A percentile compares a stretch with the other conserved stretches of the same genome.
Evolutionary conservation across 2,797 vertebrate species (phyloP).

Genomic region (Lepus oiostolus): DNA sequence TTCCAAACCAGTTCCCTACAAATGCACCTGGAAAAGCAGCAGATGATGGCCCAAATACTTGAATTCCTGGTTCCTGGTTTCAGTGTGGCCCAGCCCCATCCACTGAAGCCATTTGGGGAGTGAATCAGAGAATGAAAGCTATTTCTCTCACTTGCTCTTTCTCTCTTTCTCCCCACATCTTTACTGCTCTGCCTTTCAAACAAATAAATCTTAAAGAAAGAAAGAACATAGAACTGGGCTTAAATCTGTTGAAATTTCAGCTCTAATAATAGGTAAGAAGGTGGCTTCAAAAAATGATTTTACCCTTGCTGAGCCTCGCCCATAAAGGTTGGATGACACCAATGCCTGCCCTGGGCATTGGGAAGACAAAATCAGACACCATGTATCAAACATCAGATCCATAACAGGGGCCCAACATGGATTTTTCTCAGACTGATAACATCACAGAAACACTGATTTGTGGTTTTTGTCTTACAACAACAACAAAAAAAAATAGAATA

Average conservation of each 20-base stretch:
- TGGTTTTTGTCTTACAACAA: slow-evolving; percentile 14
- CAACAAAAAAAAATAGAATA: not conserved
- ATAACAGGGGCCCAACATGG: not conserved
- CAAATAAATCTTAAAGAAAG: too few species aligned
- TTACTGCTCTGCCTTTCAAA: too few species aligned
- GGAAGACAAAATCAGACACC: not conserved
- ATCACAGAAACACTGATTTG: not conserved
- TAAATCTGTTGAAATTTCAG: not conserved
- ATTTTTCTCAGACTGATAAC: not conserved
- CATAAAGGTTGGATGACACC: not conserved
- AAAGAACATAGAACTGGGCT: not conserved
- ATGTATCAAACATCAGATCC: not conserved
- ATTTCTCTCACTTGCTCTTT: too few species aligned
- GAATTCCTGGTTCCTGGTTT: too few species aligned
- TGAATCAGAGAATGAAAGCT: too few species aligned
- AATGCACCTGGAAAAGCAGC: too few species aligned
- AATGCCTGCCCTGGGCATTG: not conserved
- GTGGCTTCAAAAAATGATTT: not conserved
- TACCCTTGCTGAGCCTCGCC: not conserved
- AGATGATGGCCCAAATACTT: too few species aligned
- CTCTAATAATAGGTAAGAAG: not conserved
- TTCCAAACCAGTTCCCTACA: too few species aligned
- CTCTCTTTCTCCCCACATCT: too few species aligned
- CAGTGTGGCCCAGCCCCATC: too few species aligned
- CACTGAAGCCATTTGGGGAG: too few species aligned